These are phyloP conservation scores for Neoaliturus tenellus DNA, from an alignment of 2,888 invertebrate species.

Conservation along the genomic window DNA sequence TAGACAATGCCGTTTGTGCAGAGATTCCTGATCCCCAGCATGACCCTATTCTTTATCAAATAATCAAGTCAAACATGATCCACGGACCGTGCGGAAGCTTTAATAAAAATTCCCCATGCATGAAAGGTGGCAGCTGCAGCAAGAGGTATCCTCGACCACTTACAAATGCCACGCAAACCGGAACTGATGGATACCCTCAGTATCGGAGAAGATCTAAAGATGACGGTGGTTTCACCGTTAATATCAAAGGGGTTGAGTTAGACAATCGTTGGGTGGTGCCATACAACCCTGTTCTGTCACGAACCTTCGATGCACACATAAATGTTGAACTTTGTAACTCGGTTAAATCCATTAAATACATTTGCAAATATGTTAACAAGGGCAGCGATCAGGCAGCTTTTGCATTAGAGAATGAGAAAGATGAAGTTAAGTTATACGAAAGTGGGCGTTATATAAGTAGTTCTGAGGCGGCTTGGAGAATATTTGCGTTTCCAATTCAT, in stretches of 20 bases:
- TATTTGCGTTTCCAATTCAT: conserved; percentile 52
- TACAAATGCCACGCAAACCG: conserved; percentile 67
- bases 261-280: conserved; percentile 64
- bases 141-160: conserved; percentile 70
- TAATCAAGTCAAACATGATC: conserved; percentile 65
- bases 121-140: conserved; percentile 70
- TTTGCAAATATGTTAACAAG: conserved; percentile 67
- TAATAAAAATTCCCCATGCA: conserved; percentile 70
- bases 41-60: conserved; percentile 67
- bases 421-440: conserved; percentile 64
- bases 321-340: conserved; percentile 66
- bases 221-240: neutral
- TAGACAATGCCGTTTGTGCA: conserved; percentile 69
- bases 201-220: conserved; percentile 67
- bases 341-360: conserved; percentile 66
- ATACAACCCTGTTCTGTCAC: conserved; percentile 58
- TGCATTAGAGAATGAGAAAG: conserved; percentile 46
- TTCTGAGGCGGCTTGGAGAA: conserved; percentile 63
- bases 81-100: conserved; percentile 70
- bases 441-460: conserved; percentile 62
- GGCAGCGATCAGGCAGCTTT: conserved; percentile 61
- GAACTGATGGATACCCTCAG: conserved; percentile 69
- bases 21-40: conserved; percentile 69
- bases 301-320: conserved; percentile 61
- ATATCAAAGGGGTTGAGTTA: conserved; percentile 19